Evolutionary conservation across 2,797 vertebrate species (phyloP).

Genomic region (Squalus acanthias): DNA sequence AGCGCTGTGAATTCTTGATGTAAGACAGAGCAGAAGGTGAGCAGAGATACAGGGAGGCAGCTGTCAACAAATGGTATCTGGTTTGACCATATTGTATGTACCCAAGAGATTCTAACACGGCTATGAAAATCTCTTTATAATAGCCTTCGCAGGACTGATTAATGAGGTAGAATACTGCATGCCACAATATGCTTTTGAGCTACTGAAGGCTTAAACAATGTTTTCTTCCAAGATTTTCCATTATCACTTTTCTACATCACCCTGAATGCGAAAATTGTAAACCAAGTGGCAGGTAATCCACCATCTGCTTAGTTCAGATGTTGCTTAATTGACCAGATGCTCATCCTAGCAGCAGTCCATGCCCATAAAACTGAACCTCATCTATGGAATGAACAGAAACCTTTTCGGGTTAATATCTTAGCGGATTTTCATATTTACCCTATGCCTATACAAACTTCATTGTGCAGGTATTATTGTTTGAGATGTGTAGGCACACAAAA

Average conservation of each 20-base stretch:
- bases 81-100: not conserved
- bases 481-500: not conserved
- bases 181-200: not conserved
- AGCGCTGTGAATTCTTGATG: not conserved
- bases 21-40: not conserved
- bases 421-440: not conserved
- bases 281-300: not conserved
- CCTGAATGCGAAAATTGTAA: not conserved
- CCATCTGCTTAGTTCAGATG: conserved; percentile 19
- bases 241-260: conserved; percentile 20
- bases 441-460: not conserved
- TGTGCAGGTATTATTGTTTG: not conserved
- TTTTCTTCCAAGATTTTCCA: not conserved
- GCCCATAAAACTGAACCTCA: not conserved
- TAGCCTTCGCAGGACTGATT: not conserved
- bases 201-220: not conserved
- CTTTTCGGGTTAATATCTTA: not conserved
- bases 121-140: conserved; percentile 15
- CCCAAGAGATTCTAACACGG: not conserved
- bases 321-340: conserved; percentile 15
- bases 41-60: not conserved
- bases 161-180: not conserved
- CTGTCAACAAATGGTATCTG: conserved; percentile 16
- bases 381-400: not conserved
- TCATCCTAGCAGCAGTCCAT: not conserved